Evolutionary conservation across 2,888 invertebrate genomes (phyloP).

Genomic region (Chironomus tentans): DNA sequence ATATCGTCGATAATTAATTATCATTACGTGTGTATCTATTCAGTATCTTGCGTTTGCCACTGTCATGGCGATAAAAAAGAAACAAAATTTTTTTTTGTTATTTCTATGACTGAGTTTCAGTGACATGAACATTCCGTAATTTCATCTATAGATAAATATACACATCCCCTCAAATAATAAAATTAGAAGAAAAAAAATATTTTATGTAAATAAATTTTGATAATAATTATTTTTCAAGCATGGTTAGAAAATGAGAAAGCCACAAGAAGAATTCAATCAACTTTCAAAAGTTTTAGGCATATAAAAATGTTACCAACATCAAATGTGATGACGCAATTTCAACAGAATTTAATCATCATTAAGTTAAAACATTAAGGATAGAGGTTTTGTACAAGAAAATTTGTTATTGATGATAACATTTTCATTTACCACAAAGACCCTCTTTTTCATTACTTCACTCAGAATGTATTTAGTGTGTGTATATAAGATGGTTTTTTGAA

Average conservation of each 20-base stretch:
- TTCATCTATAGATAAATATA: too few species aligned
- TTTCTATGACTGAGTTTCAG: too few species aligned
- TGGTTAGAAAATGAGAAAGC: too few species aligned
- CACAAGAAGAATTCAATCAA: too few species aligned
- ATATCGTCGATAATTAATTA: conserved; percentile 14
- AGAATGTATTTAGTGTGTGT: background rate
- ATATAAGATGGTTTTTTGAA: too few species aligned
- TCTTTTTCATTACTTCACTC: background rate
- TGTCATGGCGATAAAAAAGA: background rate
- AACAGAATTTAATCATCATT: conserved; percentile 4
- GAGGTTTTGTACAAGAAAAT: background rate
- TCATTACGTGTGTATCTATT: background rate
- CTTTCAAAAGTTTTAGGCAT: too few species aligned
- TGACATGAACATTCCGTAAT: too few species aligned
- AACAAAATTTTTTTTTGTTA: background rate
- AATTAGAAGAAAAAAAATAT: background rate
- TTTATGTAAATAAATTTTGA: background rate
- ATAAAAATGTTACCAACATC: too few species aligned
- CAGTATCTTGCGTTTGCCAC: background rate
- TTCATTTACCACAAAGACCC: background rate
- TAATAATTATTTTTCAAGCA: too few species aligned
- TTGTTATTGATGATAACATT: conserved; percentile 7
- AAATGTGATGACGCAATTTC: background rate
- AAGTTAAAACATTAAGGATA: background rate
- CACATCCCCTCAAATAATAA: too few species aligned